A percentile compares a stretch with the other conserved stretches of the same genome.
These are phyloP conservation scores for Dusona sp. DNA, from an alignment of 2,888 invertebrate species.

Conservation along the genomic window DNA sequence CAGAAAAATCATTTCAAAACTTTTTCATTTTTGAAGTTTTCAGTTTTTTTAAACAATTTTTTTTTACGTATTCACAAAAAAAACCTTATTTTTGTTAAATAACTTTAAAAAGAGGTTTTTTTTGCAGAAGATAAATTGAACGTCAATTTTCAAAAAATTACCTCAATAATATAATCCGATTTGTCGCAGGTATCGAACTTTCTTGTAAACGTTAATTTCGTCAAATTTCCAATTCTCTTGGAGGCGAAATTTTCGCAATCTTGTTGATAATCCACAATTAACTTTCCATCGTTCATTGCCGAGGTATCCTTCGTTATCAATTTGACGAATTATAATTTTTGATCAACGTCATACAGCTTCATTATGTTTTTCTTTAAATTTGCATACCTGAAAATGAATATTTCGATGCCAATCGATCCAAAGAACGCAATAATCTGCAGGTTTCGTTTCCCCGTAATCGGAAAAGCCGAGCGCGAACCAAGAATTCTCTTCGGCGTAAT, in stretches of 20 bases:
- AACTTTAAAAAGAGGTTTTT: background rate
- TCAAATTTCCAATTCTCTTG: slow-evolving; percentile 86
- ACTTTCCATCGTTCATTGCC: slow-evolving; percentile 88
- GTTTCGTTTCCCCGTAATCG: slow-evolving; percentile 89
- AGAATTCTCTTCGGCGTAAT: slow-evolving; percentile 77
- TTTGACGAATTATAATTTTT: slow-evolving; percentile 6
- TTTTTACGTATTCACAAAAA: no score
- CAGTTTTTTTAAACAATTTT: no score
- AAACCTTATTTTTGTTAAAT: no score
- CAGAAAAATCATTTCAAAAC: no score
- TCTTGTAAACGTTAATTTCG: slow-evolving; percentile 91
- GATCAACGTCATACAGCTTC: slow-evolving; percentile 4
- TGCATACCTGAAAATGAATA: slow-evolving; percentile 86
- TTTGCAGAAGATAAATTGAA: background rate
- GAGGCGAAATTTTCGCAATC: slow-evolving; percentile 89
- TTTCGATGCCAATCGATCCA: slow-evolving; percentile 90
- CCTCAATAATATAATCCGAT: slow-evolving; percentile 91
- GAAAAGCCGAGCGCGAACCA: slow-evolving; percentile 97
- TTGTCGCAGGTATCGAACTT: slow-evolving; percentile 94
- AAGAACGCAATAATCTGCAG: slow-evolving; percentile 93
- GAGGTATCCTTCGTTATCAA: slow-evolving; percentile 88
- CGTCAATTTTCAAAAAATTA: slow-evolving; percentile 74
- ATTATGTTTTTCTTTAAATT: slow-evolving; percentile 16
- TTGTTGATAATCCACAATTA: slow-evolving; percentile 90
- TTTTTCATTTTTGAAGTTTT: no score